Base-by-base conservation (phyloP, 1,140 invertebrate genomes). In the Scaptomyza pallida region DNA sequence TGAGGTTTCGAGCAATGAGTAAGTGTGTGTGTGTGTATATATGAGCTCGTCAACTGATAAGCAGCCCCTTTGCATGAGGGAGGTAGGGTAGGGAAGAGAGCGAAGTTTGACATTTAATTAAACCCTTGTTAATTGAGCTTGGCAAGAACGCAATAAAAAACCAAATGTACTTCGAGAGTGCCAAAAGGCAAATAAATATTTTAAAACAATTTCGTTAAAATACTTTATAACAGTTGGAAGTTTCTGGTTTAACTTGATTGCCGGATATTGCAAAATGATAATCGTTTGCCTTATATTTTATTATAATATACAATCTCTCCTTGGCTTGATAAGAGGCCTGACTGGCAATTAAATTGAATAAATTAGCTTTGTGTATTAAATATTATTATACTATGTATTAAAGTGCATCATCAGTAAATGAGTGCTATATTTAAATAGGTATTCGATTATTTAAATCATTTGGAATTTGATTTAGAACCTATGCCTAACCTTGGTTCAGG, bases 61-160 rank as follows among this genome's bases (percentile, higher is more conserved):
- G 61, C 56, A n/a, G 41, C n/a, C 26, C 19, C 19, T 9, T 13
- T 12, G 2, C 12, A 41, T 12, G 26, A 26, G 8, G 13, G 30
- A 26, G 50, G 19, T 21, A 19, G 35, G 17, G 15, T 17, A 5
- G 23, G 52, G n/a, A 19, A 26, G 26, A 15, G 30, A 16, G 41
- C 45, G 33, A 26, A 60, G 54, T 68, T 67, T 54, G 63, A 72
- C 54, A 59, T 59, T 72, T 57, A 67, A 72, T 67, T 72, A 52
- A 72, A 37, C 54, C 40, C 61, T 44, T 59, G 41, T 78, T 83
- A 68, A 82, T 75, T 85, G 79, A 61, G 52, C 33, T 41, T 41
- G 33, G 33, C 19, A 51, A 85, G 71, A 75, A 82, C 56, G 79
- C 79, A 82, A 72, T 72, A 47, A 47, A 44, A 40, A 44, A 44